phyloP scores from a whole-genome alignment of 2,888 invertebrate genomes.

The Exephanes ischioxanthus region DNA sequence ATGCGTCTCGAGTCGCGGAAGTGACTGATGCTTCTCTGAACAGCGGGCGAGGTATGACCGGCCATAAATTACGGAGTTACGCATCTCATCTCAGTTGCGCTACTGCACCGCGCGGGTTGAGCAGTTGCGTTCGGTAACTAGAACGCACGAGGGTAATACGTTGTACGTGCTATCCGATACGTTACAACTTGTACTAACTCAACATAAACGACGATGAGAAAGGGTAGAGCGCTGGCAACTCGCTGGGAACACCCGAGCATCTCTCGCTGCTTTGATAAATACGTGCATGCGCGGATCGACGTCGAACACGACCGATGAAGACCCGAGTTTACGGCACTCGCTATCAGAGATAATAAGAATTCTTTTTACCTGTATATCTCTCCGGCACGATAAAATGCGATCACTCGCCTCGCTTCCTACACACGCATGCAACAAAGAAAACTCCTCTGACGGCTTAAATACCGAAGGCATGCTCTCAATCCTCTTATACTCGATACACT shows the following conservation, averaged over 20 bases:
- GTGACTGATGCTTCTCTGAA: background rate
- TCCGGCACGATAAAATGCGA: background rate
- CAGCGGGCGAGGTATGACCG: background rate
- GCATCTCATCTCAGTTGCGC: background rate
- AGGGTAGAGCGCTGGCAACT: background rate
- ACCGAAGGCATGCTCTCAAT: slow-evolving; percentile 1
- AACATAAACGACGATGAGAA: background rate
- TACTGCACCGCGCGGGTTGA: background rate
- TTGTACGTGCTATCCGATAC: slow-evolving; percentile 13
- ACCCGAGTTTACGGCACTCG: slow-evolving; percentile 9
- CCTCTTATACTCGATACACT: background rate
- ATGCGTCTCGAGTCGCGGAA: background rate
- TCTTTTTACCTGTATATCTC: background rate
- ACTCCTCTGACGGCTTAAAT: background rate
- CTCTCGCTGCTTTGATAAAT: background rate
- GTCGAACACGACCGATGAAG: slow-evolving; percentile 19
- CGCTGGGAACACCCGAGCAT: background rate
- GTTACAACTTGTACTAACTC: slow-evolving; percentile 10
- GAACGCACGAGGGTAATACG: background rate
- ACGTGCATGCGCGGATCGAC: background rate
- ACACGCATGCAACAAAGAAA: background rate
- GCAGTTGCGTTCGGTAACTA: background rate
- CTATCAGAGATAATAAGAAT: slow-evolving; percentile 2
- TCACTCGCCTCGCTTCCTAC: background rate
- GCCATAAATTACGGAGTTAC: background rate